These are phyloP conservation scores for Ophion slaviceki DNA, from an alignment of 2,888 invertebrate species.

Conservation along the genomic window DNA sequence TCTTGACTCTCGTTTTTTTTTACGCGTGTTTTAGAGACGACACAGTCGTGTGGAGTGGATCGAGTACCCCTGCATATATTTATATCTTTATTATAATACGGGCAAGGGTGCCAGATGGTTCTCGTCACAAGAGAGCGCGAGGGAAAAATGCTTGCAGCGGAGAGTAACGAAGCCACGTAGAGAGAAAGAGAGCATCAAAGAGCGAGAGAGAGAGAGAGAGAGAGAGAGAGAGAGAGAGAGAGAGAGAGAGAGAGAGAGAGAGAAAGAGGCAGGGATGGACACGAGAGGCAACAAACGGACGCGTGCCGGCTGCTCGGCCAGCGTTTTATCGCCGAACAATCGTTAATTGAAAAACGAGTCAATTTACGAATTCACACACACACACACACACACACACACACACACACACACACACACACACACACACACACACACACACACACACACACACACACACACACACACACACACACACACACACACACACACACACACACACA, in stretches of 20 bases:
- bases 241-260: slow-evolving; percentile 23
- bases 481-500: too few species aligned
- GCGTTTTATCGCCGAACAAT: slow-evolving; percentile 71
- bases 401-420: too few species aligned
- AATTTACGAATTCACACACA: slow-evolving; percentile 57
- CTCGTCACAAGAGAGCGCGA: slow-evolving; percentile 59
- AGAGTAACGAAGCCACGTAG: slow-evolving; percentile 29
- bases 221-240: slow-evolving; percentile 30
- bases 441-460: too few species aligned
- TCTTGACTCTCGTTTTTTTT: slow-evolving; percentile 26
- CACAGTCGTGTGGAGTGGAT: slow-evolving; percentile 49
- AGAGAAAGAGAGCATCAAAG: slow-evolving; percentile 10
- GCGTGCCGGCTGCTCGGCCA: slow-evolving; percentile 74
- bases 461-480: too few species aligned
- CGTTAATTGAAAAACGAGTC: slow-evolving; percentile 74
- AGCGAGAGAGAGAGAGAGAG: slow-evolving; percentile 31
- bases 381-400: not conserved
- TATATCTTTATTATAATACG: slow-evolving; percentile 47
- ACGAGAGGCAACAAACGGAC: slow-evolving; percentile 59
- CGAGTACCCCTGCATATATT: slow-evolving; percentile 45
- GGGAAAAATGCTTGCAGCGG: slow-evolving; percentile 45
- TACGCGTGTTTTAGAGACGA: slow-evolving; percentile 50
- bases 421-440: too few species aligned
- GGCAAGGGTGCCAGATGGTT: slow-evolving; percentile 61
- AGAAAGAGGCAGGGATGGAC: slow-evolving; percentile 52